These are phyloP conservation scores for Horisme vitalbata DNA, from an alignment of 2,888 invertebrate species.

Conservation along the genomic window DNA sequence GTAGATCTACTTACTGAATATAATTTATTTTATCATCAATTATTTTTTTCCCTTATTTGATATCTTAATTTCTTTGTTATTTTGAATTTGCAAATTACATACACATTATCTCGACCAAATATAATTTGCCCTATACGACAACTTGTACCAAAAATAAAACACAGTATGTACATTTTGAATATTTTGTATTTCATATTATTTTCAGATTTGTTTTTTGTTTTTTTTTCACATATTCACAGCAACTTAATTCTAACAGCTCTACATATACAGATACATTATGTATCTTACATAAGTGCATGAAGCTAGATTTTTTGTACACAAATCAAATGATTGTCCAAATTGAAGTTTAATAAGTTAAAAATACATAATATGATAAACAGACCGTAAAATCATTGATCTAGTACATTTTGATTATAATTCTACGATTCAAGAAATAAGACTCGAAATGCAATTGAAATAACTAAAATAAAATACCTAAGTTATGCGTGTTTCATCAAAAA, in stretches of 20 bases:
- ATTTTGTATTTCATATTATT: constrained; percentile 49
- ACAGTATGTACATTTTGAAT: constrained; percentile 34
- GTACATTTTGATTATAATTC: background rate
- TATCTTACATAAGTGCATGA: constrained; percentile 35
- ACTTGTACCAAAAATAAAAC: constrained; percentile 14
- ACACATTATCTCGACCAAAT: no score
- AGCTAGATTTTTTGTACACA: constrained; percentile 10
- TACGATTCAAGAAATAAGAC: constrained; percentile 8
- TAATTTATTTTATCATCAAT: no score
- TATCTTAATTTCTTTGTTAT: no score
- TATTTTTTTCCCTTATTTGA: no score
- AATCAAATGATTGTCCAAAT: no score
- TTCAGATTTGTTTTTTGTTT: constrained; percentile 44
- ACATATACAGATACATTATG: constrained; percentile 31
- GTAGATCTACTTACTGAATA: no score
- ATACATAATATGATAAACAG: no score
- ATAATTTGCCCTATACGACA: no score
- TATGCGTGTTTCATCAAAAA: constrained; percentile 12
- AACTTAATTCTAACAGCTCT: constrained; percentile 43
- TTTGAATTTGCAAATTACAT: no score
- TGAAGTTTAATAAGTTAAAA: no score
- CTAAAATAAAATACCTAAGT: constrained; percentile 4
- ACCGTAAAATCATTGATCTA: no score
- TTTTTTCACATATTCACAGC: constrained; percentile 59
- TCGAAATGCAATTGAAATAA: constrained; percentile 22